Evolutionary conservation across 2,797 vertebrate genomes (phyloP).

Genomic region (Manis javanica): DNA sequence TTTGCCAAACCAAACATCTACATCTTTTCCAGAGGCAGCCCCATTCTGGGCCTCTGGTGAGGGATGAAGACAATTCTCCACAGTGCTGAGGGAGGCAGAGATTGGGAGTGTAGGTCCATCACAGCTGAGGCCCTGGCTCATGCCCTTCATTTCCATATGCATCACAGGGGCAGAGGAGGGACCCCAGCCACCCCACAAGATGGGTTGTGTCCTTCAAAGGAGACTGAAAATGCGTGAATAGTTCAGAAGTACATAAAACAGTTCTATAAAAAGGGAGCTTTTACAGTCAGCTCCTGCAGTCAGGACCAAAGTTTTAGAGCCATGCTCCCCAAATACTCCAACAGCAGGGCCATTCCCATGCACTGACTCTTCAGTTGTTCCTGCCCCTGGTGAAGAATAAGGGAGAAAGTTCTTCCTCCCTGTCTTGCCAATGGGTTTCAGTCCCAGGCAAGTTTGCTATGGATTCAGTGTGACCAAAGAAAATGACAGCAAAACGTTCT

Average conservation of each 20-base stretch:
- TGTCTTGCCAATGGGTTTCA: too few species aligned
- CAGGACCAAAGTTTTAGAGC: background rate
- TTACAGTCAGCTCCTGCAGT: background rate
- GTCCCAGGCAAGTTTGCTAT: too few species aligned
- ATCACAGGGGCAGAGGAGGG: background rate
- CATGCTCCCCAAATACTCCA: background rate
- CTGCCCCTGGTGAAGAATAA: background rate
- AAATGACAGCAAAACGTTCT: too few species aligned
- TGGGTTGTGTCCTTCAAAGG: background rate
- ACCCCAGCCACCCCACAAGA: background rate
- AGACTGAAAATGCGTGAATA: background rate
- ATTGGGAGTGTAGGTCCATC: accelerated
- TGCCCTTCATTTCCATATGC: background rate
- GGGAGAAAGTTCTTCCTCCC: background rate
- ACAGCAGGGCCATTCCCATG: background rate
- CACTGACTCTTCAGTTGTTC: background rate
- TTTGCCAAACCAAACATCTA: constrained; percentile 22
- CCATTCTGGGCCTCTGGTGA: background rate
- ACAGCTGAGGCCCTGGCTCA: background rate
- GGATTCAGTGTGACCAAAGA: too few species aligned
- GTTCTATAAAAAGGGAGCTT: background rate
- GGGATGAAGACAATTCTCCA: background rate
- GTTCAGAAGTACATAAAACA: background rate
- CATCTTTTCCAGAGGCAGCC: background rate
- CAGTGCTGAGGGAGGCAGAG: background rate